Evolutionary conservation across 1,140 invertebrate genomes (phyloP).

Genomic region (Sinonovacula constricta): DNA sequence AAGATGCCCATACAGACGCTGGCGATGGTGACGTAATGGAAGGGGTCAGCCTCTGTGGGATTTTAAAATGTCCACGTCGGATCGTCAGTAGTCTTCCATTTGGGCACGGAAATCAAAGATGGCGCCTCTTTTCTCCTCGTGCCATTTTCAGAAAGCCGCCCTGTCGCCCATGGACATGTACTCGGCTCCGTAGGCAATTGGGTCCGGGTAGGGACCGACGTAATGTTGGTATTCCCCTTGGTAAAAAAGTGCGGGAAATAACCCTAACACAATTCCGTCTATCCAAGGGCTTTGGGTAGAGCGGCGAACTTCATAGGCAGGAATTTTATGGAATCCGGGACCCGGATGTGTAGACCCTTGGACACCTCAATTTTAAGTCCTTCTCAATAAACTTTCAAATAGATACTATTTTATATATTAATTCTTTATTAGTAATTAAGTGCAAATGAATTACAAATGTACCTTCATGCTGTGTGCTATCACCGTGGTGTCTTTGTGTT

Average conservation of each 20-base stretch:
- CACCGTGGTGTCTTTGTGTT: too few relatives aligned
- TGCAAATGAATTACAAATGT: too few relatives aligned
- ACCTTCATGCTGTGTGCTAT: too few relatives aligned
- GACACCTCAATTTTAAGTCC: too few relatives aligned
- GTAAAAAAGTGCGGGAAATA: slow-evolving; percentile 30
- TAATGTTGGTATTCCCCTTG: slow-evolving; percentile 3
- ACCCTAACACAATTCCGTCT: slow-evolving; percentile 23
- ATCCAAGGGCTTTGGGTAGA: slow-evolving; percentile 12
- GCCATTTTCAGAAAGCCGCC: slow-evolving; percentile 27
- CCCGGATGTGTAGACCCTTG: neutral
- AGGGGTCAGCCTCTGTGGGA: slow-evolving; percentile 37
- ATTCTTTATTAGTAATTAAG: too few relatives aligned
- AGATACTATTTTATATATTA: too few relatives aligned
- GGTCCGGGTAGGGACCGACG: slow-evolving; percentile 5
- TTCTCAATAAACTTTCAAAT: too few relatives aligned
- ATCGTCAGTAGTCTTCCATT: slow-evolving; percentile 44
- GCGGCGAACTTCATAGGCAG: slow-evolving; percentile 1
- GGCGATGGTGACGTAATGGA: slow-evolving; percentile 50
- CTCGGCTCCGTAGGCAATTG: neutral
- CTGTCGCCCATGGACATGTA: too few relatives aligned
- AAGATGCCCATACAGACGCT: slow-evolving; percentile 48
- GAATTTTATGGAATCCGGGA: slow-evolving; percentile 22
- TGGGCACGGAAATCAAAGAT: slow-evolving; percentile 46
- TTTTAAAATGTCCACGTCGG: slow-evolving; percentile 52
- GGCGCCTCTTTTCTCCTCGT: slow-evolving; percentile 26